Evolutionary conservation across 2,888 invertebrate genomes (phyloP), one percentile per base, ranked within the genome.

Genomic region (Polydesmus complanatus): DNA sequence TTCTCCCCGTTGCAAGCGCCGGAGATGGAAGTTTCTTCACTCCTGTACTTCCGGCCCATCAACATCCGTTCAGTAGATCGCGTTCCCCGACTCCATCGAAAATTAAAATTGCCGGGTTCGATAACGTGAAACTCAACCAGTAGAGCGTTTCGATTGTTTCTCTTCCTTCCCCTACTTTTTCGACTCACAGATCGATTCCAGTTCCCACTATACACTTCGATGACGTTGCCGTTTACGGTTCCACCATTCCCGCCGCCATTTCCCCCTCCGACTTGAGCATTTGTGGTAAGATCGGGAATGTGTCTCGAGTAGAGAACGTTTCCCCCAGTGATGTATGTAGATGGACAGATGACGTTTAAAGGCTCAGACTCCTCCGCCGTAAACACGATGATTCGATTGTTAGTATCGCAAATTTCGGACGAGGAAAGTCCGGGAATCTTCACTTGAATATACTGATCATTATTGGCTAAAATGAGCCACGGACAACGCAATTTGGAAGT

Each of bases 1-100:
- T 88, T 88, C 72, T 88, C 88, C 87, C 88, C 87, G 2, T 88
- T 72, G 1, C 83, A 80, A 1, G 84, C 79, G 64, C 83, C 85
- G 68, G 37, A 19, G n/a, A 11, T 25, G 5, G n/a, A 21, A 3
- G 5, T 8, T 57, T 64, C 56, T 62, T 68, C 59, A 54, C 66
- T 65, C 19, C 65, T 64, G 21, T 66, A 66, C n/a, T 67, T 65
- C 27, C 67, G 60, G 51, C 67, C 66, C 54, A 65, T 64, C 8
- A 64, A 61, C 61, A 65, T 63, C 22, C 64, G 58, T 58, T 23
- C 60, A 54, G 54, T 47, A 52, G 70, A 65, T 62, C 71, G 86
- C 64, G 84, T 84, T 27, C 86, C 81, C 68, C 86, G 85, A 75
- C 86, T 84, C 86, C 86, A 87, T 67, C 83, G 83, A 55, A 87